Evolutionary conservation across 2,888 invertebrate species (phyloP), one percentile per base, ranked within the genome.

Genomic region (Brachyptera risi): DNA sequence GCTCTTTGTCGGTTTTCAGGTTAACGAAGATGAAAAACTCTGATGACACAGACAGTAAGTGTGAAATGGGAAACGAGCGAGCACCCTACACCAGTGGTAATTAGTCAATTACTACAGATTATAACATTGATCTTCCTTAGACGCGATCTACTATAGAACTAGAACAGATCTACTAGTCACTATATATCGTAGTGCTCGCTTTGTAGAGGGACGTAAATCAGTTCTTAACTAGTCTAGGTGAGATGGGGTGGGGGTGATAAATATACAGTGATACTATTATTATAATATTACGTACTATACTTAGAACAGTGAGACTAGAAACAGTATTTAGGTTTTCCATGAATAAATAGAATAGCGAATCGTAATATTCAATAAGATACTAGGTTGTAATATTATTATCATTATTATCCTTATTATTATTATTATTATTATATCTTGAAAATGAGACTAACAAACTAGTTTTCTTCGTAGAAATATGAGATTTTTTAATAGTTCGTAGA

Each of bases 401-500:
- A n/a, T n/a, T n/a, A n/a, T n/a, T n/a, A n/a, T n/a, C n/a, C n/a
- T n/a, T n/a, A n/a, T n/a, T n/a, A n/a, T n/a, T n/a, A n/a, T n/a
- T n/a, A n/a, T n/a, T n/a, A n/a, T n/a, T n/a, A n/a, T n/a, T n/a
- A n/a, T n/a, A n/a, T n/a, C n/a, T n/a, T n/a, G n/a, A n/a, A n/a
- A n/a, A n/a, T n/a, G n/a, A n/a, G n/a, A n/a, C n/a, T n/a, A n/a
- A n/a, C n/a, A n/a, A n/a, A n/a, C n/a, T n/a, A n/a, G n/a, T n/a
- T n/a, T 47, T 47, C 21, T 47, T 19, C 4, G 47, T 47, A 47
- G 47, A 5, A 11, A 47, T 13, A 47, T 19, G 47, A 5, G n/a
- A n/a, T 23, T 47, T 47, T 51, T 54, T 35, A 15, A 49, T 58
- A 62, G 59, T 49, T 9, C 26, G 50, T 61, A 61, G 61, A 51